Conservation (phyloP, 2,888 invertebrate species). For the Sepioteuthis lessoniana region DNA sequence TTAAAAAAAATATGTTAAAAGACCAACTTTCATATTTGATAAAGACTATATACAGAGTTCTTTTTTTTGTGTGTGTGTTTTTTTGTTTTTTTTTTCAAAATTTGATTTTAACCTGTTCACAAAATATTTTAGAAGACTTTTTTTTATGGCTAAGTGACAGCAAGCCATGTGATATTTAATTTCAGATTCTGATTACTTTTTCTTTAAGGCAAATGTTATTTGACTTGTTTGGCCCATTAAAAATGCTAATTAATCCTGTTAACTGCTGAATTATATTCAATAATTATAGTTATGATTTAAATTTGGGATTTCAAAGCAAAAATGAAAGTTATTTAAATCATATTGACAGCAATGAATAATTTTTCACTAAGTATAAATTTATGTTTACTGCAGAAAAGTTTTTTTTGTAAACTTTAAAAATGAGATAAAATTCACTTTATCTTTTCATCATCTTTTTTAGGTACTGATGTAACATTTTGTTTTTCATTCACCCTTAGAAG, state of each 20-base stretch:
- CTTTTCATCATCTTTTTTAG: neutral
- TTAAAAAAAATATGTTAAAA: neutral
- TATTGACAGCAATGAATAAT: neutral
- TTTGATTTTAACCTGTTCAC: too few species aligned
- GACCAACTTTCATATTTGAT: neutral
- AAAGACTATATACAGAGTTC: neutral
- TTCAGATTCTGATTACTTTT: neutral
- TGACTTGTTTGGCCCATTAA: neutral
- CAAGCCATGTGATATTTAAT: neutral
- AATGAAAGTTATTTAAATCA: neutral
- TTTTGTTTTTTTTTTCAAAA: neutral
- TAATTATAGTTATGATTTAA: neutral
- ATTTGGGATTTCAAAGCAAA: neutral
- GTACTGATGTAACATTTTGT: neutral
- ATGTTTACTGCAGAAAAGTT: too few species aligned
- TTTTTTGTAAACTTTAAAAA: too few species aligned
- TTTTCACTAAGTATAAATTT: neutral
- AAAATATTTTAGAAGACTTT: neutral
- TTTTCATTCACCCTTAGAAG: neutral
- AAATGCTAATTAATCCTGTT: neutral
- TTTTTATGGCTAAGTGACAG: neutral
- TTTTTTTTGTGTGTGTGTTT: too few species aligned
- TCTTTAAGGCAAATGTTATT: neutral
- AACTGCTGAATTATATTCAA: neutral
- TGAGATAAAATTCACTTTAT: neutral